Percentiles rank a stretch among this genome's conserved stretches.
Evolutionary conservation across 2,888 invertebrate species (phyloP).

Genomic region (Eudasyphora cyanicolor): DNA sequence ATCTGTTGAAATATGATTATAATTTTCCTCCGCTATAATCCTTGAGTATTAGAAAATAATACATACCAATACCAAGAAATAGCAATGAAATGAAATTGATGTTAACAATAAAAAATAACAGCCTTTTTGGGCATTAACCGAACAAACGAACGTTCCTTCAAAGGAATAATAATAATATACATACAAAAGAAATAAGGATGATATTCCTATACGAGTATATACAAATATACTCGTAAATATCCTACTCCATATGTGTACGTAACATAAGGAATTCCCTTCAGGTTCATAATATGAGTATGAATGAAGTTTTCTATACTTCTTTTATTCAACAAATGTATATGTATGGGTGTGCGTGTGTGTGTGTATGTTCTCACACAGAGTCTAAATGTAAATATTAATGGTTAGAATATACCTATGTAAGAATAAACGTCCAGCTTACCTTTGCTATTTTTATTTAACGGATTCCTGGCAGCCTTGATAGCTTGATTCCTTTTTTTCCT

Average conservation of each 20-base stretch:
- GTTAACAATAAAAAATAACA: constrained; percentile 28
- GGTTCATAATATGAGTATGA: neutral
- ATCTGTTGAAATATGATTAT: neutral
- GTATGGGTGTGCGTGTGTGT: neutral
- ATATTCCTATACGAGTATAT: neutral
- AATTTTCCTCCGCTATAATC: neutral
- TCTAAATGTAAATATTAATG: constrained; percentile 17
- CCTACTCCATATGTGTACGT: neutral
- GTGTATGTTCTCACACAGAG: no score
- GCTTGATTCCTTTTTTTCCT: neutral
- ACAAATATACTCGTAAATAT: neutral
- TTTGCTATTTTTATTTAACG: constrained; percentile 6
- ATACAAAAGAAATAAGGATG: neutral
- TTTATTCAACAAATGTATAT: no score
- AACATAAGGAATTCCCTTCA: constrained; percentile 19
- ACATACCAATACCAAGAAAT: neutral
- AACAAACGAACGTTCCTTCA: neutral
- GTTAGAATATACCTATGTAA: neutral
- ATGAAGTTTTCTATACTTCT: neutral
- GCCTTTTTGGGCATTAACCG: constrained; percentile 11
- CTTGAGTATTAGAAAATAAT: neutral
- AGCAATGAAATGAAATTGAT: constrained; percentile 1
- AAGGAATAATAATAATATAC: neutral
- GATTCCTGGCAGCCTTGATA: neutral
- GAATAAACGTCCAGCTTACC: neutral